Base-by-base conservation (phyloP, 1,140 invertebrate species). In the Coelopa frigida region DNA sequence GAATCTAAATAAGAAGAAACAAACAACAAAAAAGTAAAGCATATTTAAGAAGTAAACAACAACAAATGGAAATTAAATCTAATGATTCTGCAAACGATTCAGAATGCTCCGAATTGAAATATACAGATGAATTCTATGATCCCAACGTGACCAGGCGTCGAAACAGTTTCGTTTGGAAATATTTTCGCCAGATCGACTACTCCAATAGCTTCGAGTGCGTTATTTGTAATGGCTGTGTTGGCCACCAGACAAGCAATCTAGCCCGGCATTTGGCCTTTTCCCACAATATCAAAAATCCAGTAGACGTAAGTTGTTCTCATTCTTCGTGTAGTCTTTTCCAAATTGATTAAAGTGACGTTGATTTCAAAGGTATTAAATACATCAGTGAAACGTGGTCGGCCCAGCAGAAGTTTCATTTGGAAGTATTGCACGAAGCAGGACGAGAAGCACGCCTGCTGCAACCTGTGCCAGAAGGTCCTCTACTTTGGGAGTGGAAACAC, bases 401-500 rank as follows among this genome's bases (percentile, higher is more conserved):
- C 56, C 4, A 59, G 51, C 41, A 43, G 52, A 11, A 58, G 58
- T 43, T 52, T 58, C 24, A 53, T 59, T 10, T 59, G 58, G 58
- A 58, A 59, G 33, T 59, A 54, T 33, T 58, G 56, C 35, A 56
- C 48, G 2, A 52, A 53, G 17, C 50, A 49, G 7, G 50, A 59
- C 45, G 49, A 49, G 15, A 58, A 56, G 15, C 56, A 56, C 14
- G 57, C 57, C 1, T 47, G 57, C 1, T 59, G 57, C 31, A 52
- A 56, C 29, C 27, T 59, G 11, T 59, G 56, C 14, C 49, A 58
- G 7, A 58, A 59, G 15, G 26, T 59, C 5, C 33, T 59, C 4
- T 59, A 54, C 27, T 59, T 54, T 39, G 58, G 58, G 12, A 52
- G 54, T 6, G 56, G 58, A 4, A 59, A 59, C 35, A 59, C 58